Evolutionary conservation across 2,888 invertebrate genomes (phyloP), one percentile per base, ranked within the genome.

Genomic region (Drosophila niveifrons): DNA sequence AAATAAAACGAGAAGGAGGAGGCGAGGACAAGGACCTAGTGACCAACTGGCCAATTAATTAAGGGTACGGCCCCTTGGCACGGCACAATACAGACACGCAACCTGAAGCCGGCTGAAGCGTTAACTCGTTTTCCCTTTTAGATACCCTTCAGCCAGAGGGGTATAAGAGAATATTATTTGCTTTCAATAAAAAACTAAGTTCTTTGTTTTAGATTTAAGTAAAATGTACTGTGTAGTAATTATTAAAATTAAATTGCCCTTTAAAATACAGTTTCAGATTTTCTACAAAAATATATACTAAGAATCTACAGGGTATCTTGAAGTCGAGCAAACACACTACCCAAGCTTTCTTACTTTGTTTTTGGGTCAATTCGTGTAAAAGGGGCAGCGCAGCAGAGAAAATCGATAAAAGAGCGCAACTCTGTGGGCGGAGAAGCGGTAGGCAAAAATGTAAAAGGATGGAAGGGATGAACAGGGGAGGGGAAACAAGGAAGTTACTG

Each of bases 401-500:
- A 90, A 90, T 90, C 90, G 78, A 90, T 90, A 90, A 68, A 72
- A 81, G 75, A 50, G 77, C 74, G 68, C 61, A 68, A 73, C 56
- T 64, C 72, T 17, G 10, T 13, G 13, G 11, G 64, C 28, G 31
- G 15, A 13, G 18, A 28, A 65, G 31, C 8, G 36, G 6, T 3
- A 29, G 48, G 31, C 10, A 31, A 31, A 10, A 31, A 31, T 23
- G 6, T 8, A 31, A 36, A 6, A 36, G 36, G n/a, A n/a, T 1
- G 36, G 4, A 11, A 4, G 1, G 36, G 1, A 7, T 31, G 18
- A 18, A 13, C 13, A 13, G 63, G 36, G 36, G 11, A 36, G n/a
- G n/a, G 36, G n/a, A 10, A 13, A 48, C 7, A 41, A 8, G 15
- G 39, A 36, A 36, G 36, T 15, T 41, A 41, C 8, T 41, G 15